Percentiles rank a stretch among this genome's conserved stretches.
Conservation (phyloP, 2,888 invertebrate species). For the Proisotoma minuta region DNA sequence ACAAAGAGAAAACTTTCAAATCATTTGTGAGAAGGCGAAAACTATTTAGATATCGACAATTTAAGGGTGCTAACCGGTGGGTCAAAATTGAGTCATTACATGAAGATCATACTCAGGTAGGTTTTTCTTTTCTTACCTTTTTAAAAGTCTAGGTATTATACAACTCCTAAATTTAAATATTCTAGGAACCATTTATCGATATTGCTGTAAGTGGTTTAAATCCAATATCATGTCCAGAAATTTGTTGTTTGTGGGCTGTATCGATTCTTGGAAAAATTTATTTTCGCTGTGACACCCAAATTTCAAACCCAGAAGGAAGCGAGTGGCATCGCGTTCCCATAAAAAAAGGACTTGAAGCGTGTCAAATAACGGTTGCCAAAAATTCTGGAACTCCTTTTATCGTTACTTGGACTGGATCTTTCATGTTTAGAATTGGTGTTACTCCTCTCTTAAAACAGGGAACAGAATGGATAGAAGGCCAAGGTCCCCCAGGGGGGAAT, state of each 20-base stretch:
- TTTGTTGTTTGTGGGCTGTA: constrained; percentile 83
- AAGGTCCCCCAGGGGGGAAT: constrained; percentile 38
- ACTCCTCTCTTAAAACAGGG: constrained; percentile 69
- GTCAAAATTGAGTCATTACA: constrained; percentile 83
- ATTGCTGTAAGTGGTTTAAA: constrained; percentile 79
- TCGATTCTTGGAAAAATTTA: constrained; percentile 85
- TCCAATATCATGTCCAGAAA: constrained; percentile 64
- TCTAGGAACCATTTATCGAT: constrained; percentile 84
- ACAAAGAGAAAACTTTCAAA: constrained; percentile 77
- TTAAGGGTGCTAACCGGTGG: constrained; percentile 87
- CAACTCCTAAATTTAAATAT: constrained; percentile 12
- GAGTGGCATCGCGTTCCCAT: constrained; percentile 76
- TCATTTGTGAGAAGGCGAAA: constrained; percentile 82
- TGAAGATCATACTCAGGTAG: constrained; percentile 75
- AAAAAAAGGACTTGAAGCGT: constrained; percentile 73
- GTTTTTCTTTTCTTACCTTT: constrained; percentile 9
- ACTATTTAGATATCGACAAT: constrained; percentile 78
- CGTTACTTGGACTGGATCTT: constrained; percentile 74
- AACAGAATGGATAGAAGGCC: constrained; percentile 67
- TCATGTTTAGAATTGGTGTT: constrained; percentile 75
- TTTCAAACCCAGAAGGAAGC: constrained; percentile 77
- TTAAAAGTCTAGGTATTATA: not conserved
- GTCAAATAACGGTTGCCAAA: constrained; percentile 78
- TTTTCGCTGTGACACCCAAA: constrained; percentile 76
- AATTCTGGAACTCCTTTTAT: constrained; percentile 86